phyloP scores from a whole-genome alignment of 2,888 invertebrate genomes.

The Dexiosoma caninum region DNA sequence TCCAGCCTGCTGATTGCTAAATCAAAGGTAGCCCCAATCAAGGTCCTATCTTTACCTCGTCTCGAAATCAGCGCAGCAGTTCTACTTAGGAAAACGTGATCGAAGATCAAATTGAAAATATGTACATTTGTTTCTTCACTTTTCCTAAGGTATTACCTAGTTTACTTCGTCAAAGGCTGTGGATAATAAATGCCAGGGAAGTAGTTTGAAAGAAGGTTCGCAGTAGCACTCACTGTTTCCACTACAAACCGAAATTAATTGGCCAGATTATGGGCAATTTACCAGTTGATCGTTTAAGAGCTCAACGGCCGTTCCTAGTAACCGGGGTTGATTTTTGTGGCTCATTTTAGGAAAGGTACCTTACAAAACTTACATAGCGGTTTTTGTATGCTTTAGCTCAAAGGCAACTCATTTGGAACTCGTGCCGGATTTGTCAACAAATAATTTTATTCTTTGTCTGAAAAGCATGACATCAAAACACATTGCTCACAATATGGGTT shows the following conservation, averaged over 20 bases:
- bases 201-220: not conserved
- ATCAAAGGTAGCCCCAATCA: slow-evolving; percentile 61
- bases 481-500: not conserved
- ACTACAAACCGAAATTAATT: not conserved
- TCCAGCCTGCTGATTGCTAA: slow-evolving; percentile 47
- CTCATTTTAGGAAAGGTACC: not conserved
- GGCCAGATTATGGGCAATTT: not conserved
- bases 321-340: not conserved
- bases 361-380: not conserved
- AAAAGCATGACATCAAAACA: not conserved
- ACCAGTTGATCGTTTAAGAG: not conserved
- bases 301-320: not conserved
- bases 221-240: not conserved
- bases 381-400: not conserved
- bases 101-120: slow-evolving; percentile 13
- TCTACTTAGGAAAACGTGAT: slow-evolving; percentile 45
- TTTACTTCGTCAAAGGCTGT: not conserved
- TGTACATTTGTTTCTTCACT: slow-evolving; percentile 1
- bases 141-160: not conserved
- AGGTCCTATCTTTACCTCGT: slow-evolving; percentile 55
- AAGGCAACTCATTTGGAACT: not conserved
- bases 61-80: slow-evolving; percentile 59
- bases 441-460: no score
- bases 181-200: not conserved
- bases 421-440: not conserved